A percentile compares a stretch with the other conserved stretches of the same genome.
Conservation (phyloP, 2,888 invertebrate species). For the Caenorhabditis macrosperma region DNA sequence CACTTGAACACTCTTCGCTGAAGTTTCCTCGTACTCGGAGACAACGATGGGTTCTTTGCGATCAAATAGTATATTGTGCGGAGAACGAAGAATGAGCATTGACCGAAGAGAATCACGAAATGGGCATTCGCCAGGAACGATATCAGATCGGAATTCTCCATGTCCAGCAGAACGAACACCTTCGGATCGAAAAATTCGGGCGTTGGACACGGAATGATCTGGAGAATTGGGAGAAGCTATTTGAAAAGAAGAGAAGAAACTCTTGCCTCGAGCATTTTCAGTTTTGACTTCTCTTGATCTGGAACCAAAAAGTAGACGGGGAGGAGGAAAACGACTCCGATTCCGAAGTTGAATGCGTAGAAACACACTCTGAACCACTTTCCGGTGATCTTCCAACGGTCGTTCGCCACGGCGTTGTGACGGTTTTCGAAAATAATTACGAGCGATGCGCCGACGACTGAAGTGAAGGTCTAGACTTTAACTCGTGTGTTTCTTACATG, state of each 20-base stretch:
- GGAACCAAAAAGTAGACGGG: constrained; percentile 13
- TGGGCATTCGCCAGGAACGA: neutral
- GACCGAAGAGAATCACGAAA: neutral
- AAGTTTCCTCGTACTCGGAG: neutral
- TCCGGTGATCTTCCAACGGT: neutral
- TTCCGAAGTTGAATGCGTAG: neutral
- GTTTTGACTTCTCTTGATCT: constrained; percentile 7
- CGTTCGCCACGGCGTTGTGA: neutral
- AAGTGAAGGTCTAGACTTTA: neutral
- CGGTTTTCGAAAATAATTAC: constrained; percentile 19
- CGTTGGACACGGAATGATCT: constrained; percentile 8
- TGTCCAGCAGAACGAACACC: constrained; percentile 6
- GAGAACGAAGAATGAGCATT: neutral
- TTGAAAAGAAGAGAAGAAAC: neutral
- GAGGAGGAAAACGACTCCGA: neutral
- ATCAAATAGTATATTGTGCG: neutral
- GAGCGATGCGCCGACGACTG: neutral
- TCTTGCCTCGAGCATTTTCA: neutral
- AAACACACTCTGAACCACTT: neutral
- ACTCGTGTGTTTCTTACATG: neutral
- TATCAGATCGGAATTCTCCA: neutral
- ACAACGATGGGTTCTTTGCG: neutral
- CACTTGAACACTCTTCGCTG: constrained; percentile 7
- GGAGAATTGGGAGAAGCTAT: neutral
- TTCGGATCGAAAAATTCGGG: constrained; percentile 13